Base-by-base conservation (phyloP, 1,140 invertebrate genomes). In the Paracyclopina nana region DNA sequence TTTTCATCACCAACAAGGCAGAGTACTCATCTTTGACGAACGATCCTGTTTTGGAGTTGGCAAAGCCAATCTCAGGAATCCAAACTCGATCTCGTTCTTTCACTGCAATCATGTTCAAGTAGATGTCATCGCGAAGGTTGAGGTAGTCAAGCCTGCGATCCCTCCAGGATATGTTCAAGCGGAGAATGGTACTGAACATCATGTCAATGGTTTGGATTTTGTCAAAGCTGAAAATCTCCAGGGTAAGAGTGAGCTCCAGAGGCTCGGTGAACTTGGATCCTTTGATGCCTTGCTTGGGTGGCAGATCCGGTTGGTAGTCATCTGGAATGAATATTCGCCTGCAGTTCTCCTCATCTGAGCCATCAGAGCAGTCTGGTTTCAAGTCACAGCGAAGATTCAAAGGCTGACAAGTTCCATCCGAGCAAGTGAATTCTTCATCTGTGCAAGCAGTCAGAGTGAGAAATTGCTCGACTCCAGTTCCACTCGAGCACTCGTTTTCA, bases 271-370 rank as follows among this genome's bases (percentile, higher is more conserved):
- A 28, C 12, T n/a, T 26, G n/a, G n/a, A n/a, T n/a, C n/a, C n/a
- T n/a, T n/a, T n/a, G n/a, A n/a, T n/a, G n/a, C n/a, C n/a, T n/a
- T n/a, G n/a, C n/a, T n/a, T n/a, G n/a, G n/a, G n/a, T n/a, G n/a
- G n/a, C n/a, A n/a, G n/a, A n/a, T n/a, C n/a, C n/a, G n/a, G n/a
- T n/a, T n/a, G n/a, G n/a, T n/a, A n/a, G n/a, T n/a, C n/a, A n/a
- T n/a, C n/a, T n/a, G n/a, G n/a, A n/a, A n/a, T n/a, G n/a, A n/a
- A n/a, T n/a, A n/a, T n/a, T n/a, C n/a, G n/a, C n/a, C n/a, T n/a
- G 29, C 55, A 56, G 34, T 54, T 50, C 5, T 50, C 16, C 16
- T 56, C 55, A n/a, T 56, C 55, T 1, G 55, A 56, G 14, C 48
- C 18, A 22, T 56, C 55, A 1, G 27, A 38, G 28, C 55, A 56